A percentile compares a stretch with the other conserved stretches of the same genome.
phyloP scores from a whole-genome alignment of 2,797 vertebrate species.

The Uromys caudimaculatus region DNA sequence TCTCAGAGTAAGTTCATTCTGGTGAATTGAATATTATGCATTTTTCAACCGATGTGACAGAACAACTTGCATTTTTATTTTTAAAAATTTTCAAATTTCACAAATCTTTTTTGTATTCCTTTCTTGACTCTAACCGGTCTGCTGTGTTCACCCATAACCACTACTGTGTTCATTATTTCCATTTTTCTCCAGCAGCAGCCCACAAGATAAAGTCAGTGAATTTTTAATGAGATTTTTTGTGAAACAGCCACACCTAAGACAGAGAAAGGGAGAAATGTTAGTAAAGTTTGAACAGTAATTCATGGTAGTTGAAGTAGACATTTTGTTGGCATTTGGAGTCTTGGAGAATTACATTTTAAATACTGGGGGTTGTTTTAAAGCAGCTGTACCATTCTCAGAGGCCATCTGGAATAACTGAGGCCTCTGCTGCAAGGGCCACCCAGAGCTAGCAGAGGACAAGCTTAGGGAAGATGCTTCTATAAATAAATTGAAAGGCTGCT shows the following conservation, averaged over 20 bases:
- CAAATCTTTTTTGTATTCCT: conserved; percentile 36
- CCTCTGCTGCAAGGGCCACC: not conserved
- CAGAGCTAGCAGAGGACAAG: not conserved
- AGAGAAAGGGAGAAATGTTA: not conserved
- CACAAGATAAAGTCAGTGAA: conserved; percentile 75
- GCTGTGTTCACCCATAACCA: not conserved
- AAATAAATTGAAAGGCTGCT: conserved; percentile 32
- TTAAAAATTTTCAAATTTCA: not conserved
- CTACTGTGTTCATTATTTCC: not conserved
- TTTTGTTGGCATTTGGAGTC: conserved; percentile 59
- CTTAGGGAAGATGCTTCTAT: conserved; percentile 22
- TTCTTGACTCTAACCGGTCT: not conserved
- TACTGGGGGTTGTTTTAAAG: conserved; percentile 63
- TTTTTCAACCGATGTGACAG: conserved; percentile 14
- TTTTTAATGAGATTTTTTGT: conserved; percentile 54
- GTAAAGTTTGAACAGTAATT: not conserved
- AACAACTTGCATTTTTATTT: not conserved
- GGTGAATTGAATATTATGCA: not conserved
- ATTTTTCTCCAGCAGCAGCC: not conserved
- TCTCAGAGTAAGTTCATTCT: conserved; percentile 50
- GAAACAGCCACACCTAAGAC: conserved; percentile 50
- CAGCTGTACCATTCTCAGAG: not conserved
- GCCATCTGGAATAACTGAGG: conserved; percentile 27
- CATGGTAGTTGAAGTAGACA: conserved; percentile 57
- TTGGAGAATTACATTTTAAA: conserved; percentile 75